These are phyloP conservation scores for Sarcophaga caerulescens DNA, from an alignment of 2,888 invertebrate genomes.

Conservation along the genomic window DNA sequence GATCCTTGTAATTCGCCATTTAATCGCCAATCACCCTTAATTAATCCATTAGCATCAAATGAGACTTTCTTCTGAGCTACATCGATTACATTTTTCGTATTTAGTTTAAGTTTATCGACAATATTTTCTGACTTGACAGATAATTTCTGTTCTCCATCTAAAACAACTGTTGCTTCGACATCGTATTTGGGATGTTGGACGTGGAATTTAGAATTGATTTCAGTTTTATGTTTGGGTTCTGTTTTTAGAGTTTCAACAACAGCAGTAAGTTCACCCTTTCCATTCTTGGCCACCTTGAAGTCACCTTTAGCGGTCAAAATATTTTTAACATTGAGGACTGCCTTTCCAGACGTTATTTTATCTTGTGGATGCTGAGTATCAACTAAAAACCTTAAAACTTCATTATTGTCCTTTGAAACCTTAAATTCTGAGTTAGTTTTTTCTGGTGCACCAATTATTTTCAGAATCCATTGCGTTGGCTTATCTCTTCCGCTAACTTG, in stretches of 20 bases:
- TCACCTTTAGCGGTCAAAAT: slow-evolving; percentile 85
- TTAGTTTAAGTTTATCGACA: slow-evolving; percentile 82
- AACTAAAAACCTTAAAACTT: slow-evolving; percentile 72
- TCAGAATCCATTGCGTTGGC: slow-evolving; percentile 74
- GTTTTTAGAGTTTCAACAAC: slow-evolving; percentile 80
- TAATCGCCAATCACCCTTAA: slow-evolving; percentile 74
- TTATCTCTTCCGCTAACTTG: slow-evolving; percentile 76
- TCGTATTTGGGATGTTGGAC: slow-evolving; percentile 84
- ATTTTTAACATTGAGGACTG: slow-evolving; percentile 85
- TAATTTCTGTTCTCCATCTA: slow-evolving; percentile 87
- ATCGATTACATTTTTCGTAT: slow-evolving; percentile 84
- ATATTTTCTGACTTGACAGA: slow-evolving; percentile 85
- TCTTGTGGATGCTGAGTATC: slow-evolving; percentile 78
- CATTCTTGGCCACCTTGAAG: slow-evolving; percentile 84
- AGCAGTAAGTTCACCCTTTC: slow-evolving; percentile 84
- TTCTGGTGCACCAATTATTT: slow-evolving; percentile 75
- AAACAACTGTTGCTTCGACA: slow-evolving; percentile 84
- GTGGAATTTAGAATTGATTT: slow-evolving; percentile 84
- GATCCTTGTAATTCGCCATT: slow-evolving; percentile 76
- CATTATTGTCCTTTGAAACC: slow-evolving; percentile 75
- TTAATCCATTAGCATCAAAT: slow-evolving; percentile 73
- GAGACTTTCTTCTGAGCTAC: slow-evolving; percentile 81
- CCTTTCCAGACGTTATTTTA: slow-evolving; percentile 78
- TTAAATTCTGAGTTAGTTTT: slow-evolving; percentile 80
- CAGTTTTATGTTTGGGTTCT: slow-evolving; percentile 84